phyloP scores from a whole-genome alignment of 2,797 vertebrate genomes.

The Darevskia nairensis region DNA sequence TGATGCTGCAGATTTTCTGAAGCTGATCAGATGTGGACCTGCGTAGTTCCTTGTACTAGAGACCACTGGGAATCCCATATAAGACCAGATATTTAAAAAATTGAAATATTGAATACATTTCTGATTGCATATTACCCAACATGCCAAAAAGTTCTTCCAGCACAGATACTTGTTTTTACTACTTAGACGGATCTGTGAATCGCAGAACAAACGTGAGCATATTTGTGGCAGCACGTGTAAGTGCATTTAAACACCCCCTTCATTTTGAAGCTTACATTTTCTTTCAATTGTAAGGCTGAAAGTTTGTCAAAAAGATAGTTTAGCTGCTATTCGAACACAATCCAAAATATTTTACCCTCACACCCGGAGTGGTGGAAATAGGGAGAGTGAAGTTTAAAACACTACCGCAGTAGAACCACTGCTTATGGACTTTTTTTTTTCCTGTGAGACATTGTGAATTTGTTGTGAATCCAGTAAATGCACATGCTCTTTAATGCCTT shows the following conservation, averaged over 20 bases:
- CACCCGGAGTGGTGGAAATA: slow-evolving; percentile 35
- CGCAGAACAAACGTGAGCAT: not conserved
- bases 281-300: slow-evolving; percentile 39
- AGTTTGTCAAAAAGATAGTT: slow-evolving; percentile 62
- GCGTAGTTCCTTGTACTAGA: not conserved
- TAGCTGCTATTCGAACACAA: slow-evolving; percentile 48
- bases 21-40: not conserved
- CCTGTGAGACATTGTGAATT: slow-evolving; percentile 60
- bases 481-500: not conserved
- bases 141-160: not conserved
- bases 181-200: not conserved
- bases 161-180: not conserved
- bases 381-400: slow-evolving; percentile 65
- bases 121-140: not conserved
- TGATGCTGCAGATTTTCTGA: not conserved
- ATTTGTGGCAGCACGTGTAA: not conserved
- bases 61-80: not conserved
- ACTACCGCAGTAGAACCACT: slow-evolving; percentile 57
- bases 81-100: not conserved
- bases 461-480: slow-evolving; percentile 47
- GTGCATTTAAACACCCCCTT: not conserved
- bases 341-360: slow-evolving; percentile 26
- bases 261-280: slow-evolving; percentile 23
- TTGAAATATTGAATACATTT: not conserved
- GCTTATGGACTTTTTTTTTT: not conserved